Percentiles rank a stretch among this genome's conserved stretches.
phyloP scores from a whole-genome alignment of 1,140 invertebrate species.

The Euura lappo region DNA sequence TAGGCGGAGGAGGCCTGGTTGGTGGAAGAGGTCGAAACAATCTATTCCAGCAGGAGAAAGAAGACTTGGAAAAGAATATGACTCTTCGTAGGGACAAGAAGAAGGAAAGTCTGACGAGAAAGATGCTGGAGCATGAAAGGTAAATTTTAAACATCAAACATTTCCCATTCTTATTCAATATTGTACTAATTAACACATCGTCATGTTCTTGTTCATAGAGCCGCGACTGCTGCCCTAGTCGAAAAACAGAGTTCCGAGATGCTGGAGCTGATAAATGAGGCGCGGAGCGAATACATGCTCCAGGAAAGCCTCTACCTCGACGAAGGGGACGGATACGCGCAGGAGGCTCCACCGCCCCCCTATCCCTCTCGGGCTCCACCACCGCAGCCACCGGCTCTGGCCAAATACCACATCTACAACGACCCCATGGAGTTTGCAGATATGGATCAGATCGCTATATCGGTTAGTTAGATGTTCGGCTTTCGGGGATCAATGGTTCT shows the following conservation, averaged over 20 bases:
- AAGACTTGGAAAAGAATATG: constrained; percentile 97
- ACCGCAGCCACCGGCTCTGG: constrained; percentile 87
- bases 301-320: constrained; percentile 81
- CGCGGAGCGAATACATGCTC: constrained; percentile 86
- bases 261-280: constrained; percentile 93
- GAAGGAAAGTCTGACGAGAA: constrained; percentile 90
- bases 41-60: constrained; percentile 85
- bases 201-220: constrained; percentile 60
- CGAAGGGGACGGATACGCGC: constrained; percentile 67
- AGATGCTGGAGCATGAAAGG: constrained; percentile 93
- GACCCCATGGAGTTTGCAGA: constrained; percentile 93
- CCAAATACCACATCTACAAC: constrained; percentile 95
- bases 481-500: constrained; percentile 9
- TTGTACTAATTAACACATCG: no score
- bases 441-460: constrained; percentile 96
- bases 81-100: constrained; percentile 93
- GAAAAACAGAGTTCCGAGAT: constrained; percentile 96
- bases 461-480: constrained; percentile 65
- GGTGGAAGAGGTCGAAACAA: constrained; percentile 73
- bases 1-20: not conserved
- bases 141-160: constrained; percentile 44
- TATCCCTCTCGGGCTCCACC: constrained; percentile 90
- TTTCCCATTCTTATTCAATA: no score
- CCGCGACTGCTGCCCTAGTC: constrained; percentile 91
- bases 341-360: constrained; percentile 72